A percentile compares a stretch with the other conserved stretches of the same genome.
Evolutionary conservation across 1,140 invertebrate genomes (phyloP).

Genomic region (Sitodiplosis mosellana): DNA sequence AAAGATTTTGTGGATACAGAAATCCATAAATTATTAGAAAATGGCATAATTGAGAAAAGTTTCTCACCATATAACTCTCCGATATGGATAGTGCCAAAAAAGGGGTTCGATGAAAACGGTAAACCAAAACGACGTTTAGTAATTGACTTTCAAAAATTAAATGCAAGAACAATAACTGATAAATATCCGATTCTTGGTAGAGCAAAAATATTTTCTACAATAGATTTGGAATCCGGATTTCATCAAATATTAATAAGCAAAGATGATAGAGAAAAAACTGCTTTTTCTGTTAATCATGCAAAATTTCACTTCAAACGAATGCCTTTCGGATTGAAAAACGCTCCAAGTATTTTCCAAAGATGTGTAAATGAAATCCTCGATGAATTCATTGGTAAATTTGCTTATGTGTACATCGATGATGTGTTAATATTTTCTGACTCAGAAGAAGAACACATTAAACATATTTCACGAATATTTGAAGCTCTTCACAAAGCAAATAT

Average conservation of each 20-base stretch:
- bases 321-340: slow-evolving; percentile 25
- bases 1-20: slow-evolving; percentile 8
- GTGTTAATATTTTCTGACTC: background rate
- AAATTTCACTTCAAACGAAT: slow-evolving; percentile 23
- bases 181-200: slow-evolving; percentile 28
- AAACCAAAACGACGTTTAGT: slow-evolving; percentile 18
- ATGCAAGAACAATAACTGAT: slow-evolving; percentile 21
- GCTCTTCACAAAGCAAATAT: background rate
- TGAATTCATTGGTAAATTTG: slow-evolving; percentile 10
- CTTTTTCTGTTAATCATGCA: slow-evolving; percentile 20
- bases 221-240: slow-evolving; percentile 29
- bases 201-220: slow-evolving; percentile 20
- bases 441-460: background rate
- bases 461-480: background rate
- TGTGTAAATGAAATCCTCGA: slow-evolving; percentile 22
- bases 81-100: slow-evolving; percentile 1
- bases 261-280: slow-evolving; percentile 19
- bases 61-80: background rate
- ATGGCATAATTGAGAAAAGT: background rate
- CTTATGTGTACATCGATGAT: slow-evolving; percentile 16
- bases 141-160: slow-evolving; percentile 18
- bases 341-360: slow-evolving; percentile 25
- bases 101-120: slow-evolving; percentile 4
- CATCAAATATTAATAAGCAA: slow-evolving; percentile 25
- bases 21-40: background rate